Percentiles rank a stretch among this genome's conserved stretches.
phyloP scores from a whole-genome alignment of 2,888 invertebrate species.

The Mamestra brassicae region DNA sequence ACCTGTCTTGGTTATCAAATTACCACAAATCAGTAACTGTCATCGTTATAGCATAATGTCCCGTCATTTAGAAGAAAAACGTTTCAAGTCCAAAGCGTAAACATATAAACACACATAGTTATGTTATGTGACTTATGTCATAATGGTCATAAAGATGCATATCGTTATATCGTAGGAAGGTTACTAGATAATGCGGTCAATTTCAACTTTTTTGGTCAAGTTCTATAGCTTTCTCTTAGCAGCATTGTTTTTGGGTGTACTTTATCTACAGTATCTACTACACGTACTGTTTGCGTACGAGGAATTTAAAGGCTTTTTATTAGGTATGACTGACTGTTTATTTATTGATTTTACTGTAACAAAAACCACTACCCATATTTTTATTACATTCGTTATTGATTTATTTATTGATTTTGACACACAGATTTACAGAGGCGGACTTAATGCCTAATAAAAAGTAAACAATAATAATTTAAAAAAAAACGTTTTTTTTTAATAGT shows the following conservation, averaged over 20 bases:
- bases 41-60: slow-evolving; percentile 22
- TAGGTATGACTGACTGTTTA: too few relatives aligned
- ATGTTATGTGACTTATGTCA: slow-evolving; percentile 55
- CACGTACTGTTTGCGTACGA: background rate
- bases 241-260: slow-evolving; percentile 4
- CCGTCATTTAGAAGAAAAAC: slow-evolving; percentile 21
- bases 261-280: background rate
- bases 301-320: background rate
- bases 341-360: too few relatives aligned
- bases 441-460: too few relatives aligned
- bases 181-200: slow-evolving; percentile 67
- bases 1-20: slow-evolving; percentile 32
- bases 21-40: slow-evolving; percentile 29
- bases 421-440: too few relatives aligned
- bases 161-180: slow-evolving; percentile 59
- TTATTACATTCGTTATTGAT: too few relatives aligned
- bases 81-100: slow-evolving; percentile 37
- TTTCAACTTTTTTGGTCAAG: slow-evolving; percentile 62
- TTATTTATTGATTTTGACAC: too few relatives aligned
- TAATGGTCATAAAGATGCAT: slow-evolving; percentile 55
- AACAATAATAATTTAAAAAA: too few relatives aligned
- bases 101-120: slow-evolving; percentile 38
- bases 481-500: too few relatives aligned
- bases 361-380: too few relatives aligned
- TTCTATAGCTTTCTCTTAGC: slow-evolving; percentile 52